These are phyloP conservation scores for Pipistrellus kuhlii DNA, from an alignment of 2,797 vertebrate genomes.

Conservation along the genomic window DNA sequence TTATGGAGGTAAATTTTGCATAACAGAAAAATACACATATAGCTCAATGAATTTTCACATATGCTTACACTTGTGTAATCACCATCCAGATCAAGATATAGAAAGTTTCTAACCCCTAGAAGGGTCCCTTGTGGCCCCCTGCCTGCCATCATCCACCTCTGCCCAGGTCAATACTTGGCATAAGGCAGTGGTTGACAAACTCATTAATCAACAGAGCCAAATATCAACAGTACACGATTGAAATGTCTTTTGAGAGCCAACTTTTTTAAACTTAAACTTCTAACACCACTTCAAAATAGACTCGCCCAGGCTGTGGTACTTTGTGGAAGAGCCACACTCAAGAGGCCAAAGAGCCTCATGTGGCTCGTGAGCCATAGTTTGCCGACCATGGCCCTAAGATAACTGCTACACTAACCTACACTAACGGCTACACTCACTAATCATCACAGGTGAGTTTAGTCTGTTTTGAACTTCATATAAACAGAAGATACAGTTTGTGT, in stretches of 20 bases:
- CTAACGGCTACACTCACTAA: neutral
- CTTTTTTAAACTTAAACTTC: no score
- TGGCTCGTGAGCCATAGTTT: no score
- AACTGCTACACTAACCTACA: no score
- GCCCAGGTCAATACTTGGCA: neutral
- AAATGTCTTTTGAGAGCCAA: no score
- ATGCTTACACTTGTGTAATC: neutral
- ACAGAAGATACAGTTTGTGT: neutral
- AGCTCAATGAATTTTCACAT: neutral
- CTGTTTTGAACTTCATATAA: neutral
- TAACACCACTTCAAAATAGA: no score
- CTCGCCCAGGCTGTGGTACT: no score
- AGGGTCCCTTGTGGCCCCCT: neutral
- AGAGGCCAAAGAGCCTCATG: no score
- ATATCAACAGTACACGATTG: no score
- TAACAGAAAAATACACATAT: neutral
- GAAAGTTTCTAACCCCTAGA: neutral
- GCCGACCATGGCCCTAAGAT: no score
- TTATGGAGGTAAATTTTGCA: slow-evolving; percentile 13
- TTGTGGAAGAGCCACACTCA: no score
- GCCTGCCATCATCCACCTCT: neutral
- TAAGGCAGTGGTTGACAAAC: neutral
- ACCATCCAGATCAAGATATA: neutral
- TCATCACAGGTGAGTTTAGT: neutral
- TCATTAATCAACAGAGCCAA: no score